Conservation (phyloP, 2,113 vertebrate genomes). For the Heterochromis multidens region DNA sequence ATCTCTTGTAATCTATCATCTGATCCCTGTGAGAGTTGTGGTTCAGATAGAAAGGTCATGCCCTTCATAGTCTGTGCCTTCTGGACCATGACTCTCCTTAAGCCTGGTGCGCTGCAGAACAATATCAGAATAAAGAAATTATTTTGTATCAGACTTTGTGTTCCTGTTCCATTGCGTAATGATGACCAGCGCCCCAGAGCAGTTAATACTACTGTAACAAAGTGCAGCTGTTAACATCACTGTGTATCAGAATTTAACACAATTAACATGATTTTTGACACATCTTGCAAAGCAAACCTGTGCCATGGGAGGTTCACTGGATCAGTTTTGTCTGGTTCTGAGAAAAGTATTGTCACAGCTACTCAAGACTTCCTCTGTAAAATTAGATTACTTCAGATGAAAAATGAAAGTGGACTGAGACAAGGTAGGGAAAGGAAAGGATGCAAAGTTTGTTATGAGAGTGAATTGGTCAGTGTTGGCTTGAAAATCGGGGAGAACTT, state of each 20-base stretch:
- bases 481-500: constrained; percentile 9
- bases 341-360: neutral
- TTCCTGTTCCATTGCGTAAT: neutral
- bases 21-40: constrained; percentile 12
- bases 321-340: neutral
- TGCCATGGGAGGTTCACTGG: neutral
- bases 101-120: neutral
- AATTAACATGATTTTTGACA: neutral
- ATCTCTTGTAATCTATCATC: constrained; percentile 35
- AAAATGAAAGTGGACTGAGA: neutral
- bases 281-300: neutral
- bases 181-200: neutral
- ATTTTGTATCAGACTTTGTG: neutral
- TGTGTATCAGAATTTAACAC: neutral
- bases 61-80: neutral
- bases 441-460: neutral
- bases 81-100: neutral
- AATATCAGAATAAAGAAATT: neutral
- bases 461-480: constrained; percentile 14
- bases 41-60: constrained; percentile 15
- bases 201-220: neutral
- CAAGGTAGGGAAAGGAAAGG: neutral
- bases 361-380: neutral
- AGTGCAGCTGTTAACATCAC: neutral
- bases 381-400: constrained; percentile 4